A percentile compares a stretch with the other conserved stretches of the same genome.
phyloP scores from a whole-genome alignment of 2,113 vertebrate genomes.

The Cheirogaleus medius region DNA sequence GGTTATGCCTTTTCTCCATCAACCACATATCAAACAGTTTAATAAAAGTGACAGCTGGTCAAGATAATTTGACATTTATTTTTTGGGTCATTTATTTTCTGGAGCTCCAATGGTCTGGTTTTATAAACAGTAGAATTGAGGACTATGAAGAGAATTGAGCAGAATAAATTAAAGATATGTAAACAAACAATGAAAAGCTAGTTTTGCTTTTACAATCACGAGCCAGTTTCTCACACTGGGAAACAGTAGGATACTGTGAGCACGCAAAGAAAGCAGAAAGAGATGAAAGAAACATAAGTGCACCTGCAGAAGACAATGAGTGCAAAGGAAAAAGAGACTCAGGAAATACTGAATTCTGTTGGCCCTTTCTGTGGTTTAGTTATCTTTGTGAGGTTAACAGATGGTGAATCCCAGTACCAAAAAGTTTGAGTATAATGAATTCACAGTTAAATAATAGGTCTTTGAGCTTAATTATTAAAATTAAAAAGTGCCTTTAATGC shows the following conservation, averaged over 20 bases:
- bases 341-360: neutral
- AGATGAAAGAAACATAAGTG: neutral
- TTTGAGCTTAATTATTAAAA: constrained; percentile 39
- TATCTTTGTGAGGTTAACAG: constrained; percentile 10
- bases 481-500: neutral
- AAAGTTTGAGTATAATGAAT: neutral
- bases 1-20: neutral
- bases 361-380: constrained; percentile 8
- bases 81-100: no score
- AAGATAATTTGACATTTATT: constrained; percentile 32
- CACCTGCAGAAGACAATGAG: constrained; percentile 58
- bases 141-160: neutral
- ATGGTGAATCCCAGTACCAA: constrained; percentile 28
- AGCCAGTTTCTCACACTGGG: constrained; percentile 64
- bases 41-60: constrained; percentile 13
- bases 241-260: constrained; percentile 69
- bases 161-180: constrained; percentile 49
- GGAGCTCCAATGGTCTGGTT: constrained; percentile 23
- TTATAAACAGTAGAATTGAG: constrained; percentile 46
- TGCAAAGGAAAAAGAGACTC: neutral
- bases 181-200: constrained; percentile 65
- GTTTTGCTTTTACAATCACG: constrained; percentile 40
- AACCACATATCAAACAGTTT: constrained; percentile 5
- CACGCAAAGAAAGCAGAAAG: constrained; percentile 5
- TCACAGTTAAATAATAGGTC: neutral